A percentile compares a stretch with the other conserved stretches of the same genome.
Conservation (phyloP, 2,797 vertebrate genomes). For the Siniperca scherzeri region DNA sequence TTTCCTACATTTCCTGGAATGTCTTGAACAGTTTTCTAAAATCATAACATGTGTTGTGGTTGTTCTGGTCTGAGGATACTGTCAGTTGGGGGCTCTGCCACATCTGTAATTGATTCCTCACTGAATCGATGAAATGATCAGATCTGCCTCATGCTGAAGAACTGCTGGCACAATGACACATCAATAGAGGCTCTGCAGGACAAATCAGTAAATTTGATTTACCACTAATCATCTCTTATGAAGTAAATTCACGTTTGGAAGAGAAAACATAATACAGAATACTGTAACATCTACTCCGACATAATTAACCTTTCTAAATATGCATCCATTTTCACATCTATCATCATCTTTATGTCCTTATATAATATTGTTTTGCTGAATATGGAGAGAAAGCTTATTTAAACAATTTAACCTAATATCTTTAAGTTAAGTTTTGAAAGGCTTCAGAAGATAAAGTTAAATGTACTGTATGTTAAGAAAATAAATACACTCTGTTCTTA, state of each 20-base stretch:
- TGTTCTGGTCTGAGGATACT: slow-evolving; percentile 25
- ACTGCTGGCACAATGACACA: slow-evolving; percentile 42
- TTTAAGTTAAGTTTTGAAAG: slow-evolving; percentile 11
- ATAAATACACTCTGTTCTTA: slow-evolving; percentile 36
- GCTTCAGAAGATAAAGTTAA: neutral
- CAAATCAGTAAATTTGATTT: slow-evolving; percentile 31
- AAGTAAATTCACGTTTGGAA: slow-evolving; percentile 3
- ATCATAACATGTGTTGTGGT: slow-evolving; percentile 52
- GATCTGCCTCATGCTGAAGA: slow-evolving; percentile 37
- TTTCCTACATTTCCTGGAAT: slow-evolving; percentile 44
- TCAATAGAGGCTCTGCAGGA: slow-evolving; percentile 30
- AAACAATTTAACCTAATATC: slow-evolving; percentile 3
- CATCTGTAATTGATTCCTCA: slow-evolving; percentile 62
- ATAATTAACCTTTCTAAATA: slow-evolving; percentile 25
- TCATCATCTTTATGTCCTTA: neutral
- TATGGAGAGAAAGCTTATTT: slow-evolving; percentile 2
- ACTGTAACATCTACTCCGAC: slow-evolving; percentile 19
- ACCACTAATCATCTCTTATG: slow-evolving; percentile 20
- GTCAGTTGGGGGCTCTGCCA: slow-evolving; percentile 31
- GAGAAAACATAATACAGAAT: slow-evolving; percentile 8
- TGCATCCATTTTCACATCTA: neutral
- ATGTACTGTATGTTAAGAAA: slow-evolving; percentile 10
- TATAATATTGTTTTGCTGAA: neutral
- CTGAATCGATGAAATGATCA: slow-evolving; percentile 65
- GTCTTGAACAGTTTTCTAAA: slow-evolving; percentile 44